Base-by-base conservation (phyloP, 2,113 vertebrate genomes). In the Loxodonta africana region DNA sequence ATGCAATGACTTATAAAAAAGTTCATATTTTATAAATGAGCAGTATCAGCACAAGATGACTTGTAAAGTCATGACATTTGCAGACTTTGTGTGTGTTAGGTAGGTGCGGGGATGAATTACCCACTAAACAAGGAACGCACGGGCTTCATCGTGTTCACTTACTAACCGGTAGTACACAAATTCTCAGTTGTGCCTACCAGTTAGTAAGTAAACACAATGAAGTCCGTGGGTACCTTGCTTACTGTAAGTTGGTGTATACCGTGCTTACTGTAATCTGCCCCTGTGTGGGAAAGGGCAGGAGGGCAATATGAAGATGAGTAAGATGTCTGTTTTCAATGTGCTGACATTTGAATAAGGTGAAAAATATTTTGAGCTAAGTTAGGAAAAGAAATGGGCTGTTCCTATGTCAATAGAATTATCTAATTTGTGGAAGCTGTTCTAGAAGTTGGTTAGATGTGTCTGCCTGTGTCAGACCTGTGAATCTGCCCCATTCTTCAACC, bases 361-460 rank as follows among this genome's bases (percentile, higher is more conserved):
- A 37, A 33, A 85, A 9, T 21, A 65, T 60, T 86, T 62, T 69
- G 57, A 83, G 65, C 63, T 11, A 46, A 77, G 23, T 53, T 53
- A 89, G 51, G 60, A 37, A 91, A 87, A 65, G 46, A 65, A 67
- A 71, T 30, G 11, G 23, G 8, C n/a, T 65, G 6, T 65, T 65
- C 21, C 30, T 33, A 0, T 65, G 48, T 18, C 44, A 33, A 0
- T 21, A 1, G 17, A 28, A 44, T 62, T 69, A 37, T 23, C 71
- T 80, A 30, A 46, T 28, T 62, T 41, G 44, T 83, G 83, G 8
- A 65, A 33, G 69, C 80, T 83, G 8, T 41, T 57, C 57, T 6
- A 0, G n/a, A 53, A 8, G 14, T 37, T 71, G 8, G 21, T 62
- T 30, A 37, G 23, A 12, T 2, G 1, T 0, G 0, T 48, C 53